phyloP scores from a whole-genome alignment of 2,113 vertebrate species.

The Corythaeola cristata region DNA sequence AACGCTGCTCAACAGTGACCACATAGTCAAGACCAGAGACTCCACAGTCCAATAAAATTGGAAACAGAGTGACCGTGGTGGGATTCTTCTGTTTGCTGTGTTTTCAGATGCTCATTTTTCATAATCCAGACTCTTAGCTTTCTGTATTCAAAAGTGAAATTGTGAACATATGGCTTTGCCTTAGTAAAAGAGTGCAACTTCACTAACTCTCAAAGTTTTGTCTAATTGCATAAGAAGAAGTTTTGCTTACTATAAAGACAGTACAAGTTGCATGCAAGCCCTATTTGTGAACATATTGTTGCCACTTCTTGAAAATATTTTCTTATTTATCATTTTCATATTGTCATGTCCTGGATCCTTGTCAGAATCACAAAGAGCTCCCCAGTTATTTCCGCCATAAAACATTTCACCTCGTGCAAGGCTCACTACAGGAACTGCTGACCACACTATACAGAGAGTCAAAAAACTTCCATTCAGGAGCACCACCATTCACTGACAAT shows the following conservation, averaged over 20 bases:
- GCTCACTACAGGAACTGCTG: neutral
- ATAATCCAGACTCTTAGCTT: neutral
- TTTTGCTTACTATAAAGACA: neutral
- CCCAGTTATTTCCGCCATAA: neutral
- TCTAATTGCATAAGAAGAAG: neutral
- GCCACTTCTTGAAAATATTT: neutral
- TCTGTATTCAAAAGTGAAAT: neutral
- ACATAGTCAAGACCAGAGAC: rapidly evolving
- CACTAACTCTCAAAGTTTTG: neutral
- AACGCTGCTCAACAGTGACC: neutral
- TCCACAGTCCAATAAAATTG: neutral
- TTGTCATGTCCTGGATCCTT: neutral
- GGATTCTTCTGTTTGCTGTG: neutral
- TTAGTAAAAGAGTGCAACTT: neutral
- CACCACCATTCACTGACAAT: neutral
- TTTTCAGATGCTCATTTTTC: neutral
- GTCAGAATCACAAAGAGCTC: neutral
- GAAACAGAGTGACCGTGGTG: neutral
- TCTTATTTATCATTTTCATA: neutral
- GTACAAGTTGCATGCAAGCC: neutral
- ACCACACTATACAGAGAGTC: neutral
- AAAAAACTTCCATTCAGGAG: neutral
- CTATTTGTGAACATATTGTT: neutral
- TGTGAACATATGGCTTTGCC: neutral
- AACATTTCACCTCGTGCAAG: neutral